phyloP scores from a whole-genome alignment of 92 coral and sea anemone genomes.

The Umimayanthus kanabou region DNA sequence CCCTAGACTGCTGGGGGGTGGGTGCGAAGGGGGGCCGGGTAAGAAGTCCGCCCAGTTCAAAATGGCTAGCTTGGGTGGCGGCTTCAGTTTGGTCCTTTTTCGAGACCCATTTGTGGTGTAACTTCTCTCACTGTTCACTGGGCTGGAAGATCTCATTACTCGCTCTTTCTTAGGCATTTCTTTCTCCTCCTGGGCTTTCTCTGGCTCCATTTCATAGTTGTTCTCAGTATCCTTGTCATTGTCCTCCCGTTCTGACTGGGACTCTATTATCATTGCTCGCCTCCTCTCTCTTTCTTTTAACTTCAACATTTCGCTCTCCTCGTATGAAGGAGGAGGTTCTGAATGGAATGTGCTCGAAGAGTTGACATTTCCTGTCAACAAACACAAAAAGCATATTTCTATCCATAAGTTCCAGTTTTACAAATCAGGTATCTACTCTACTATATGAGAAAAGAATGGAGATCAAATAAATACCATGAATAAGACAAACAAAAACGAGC shows the following conservation, averaged over 20 bases:
- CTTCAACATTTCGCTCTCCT: conserved; percentile 75
- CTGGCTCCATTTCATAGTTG: conserved; percentile 37
- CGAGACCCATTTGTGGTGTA: conserved; percentile 81
- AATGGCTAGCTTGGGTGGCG: conserved; percentile 92
- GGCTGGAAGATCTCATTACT: conserved; percentile 50
- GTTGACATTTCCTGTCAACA: conserved; percentile 52
- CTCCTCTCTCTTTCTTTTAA: conserved; percentile 76
- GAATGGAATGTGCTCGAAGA: conserved; percentile 68
- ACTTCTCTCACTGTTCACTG: conserved; percentile 80
- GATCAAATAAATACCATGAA: too few species aligned
- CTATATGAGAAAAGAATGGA: too few species aligned
- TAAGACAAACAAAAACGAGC: too few species aligned
- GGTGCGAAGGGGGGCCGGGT: conserved; percentile 97
- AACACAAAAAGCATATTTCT: neutral
- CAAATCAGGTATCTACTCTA: neutral
- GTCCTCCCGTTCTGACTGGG: conserved; percentile 38
- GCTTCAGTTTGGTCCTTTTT: conserved; percentile 82
- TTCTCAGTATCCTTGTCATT: conserved; percentile 29
- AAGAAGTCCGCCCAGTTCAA: conserved; percentile 98
- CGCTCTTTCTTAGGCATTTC: conserved; percentile 22
- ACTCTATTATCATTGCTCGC: conserved; percentile 36
- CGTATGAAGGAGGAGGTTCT: conserved; percentile 89
- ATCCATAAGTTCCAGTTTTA: neutral
- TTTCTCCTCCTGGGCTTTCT: conserved; percentile 37
- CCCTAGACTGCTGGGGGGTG: conserved; percentile 96